phyloP scores from a whole-genome alignment of 2,797 vertebrate genomes.

The Eptatretus atami region DNA sequence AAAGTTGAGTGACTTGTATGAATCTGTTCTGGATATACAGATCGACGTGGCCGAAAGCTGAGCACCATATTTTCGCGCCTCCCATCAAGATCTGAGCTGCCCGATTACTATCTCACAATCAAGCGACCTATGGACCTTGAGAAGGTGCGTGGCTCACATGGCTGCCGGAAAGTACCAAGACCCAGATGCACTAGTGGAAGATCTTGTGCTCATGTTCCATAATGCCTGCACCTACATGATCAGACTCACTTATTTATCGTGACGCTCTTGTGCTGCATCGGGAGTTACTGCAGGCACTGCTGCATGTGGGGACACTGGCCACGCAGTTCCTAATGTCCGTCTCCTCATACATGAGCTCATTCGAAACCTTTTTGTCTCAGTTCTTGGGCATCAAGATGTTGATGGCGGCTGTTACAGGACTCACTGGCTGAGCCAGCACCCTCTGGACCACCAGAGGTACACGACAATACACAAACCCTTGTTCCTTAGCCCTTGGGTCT shows the following conservation, averaged over 20 bases:
- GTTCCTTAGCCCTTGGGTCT: no score
- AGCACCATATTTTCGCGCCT: constrained; percentile 89
- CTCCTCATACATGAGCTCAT: constrained; percentile 81
- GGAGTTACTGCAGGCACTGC: constrained; percentile 56
- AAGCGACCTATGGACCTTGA: constrained; percentile 95
- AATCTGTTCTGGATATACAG: constrained; percentile 80
- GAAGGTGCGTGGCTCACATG: constrained; percentile 80
- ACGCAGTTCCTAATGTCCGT: constrained; percentile 36
- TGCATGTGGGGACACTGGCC: background rate
- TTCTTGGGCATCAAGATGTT: constrained; percentile 84
- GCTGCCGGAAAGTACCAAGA: constrained; percentile 94
- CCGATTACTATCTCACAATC: constrained; percentile 84
- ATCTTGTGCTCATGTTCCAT: constrained; percentile 95
- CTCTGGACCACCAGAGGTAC: background rate
- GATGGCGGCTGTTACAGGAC: constrained; percentile 95
- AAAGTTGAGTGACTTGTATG: constrained; percentile 90
- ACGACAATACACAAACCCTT: no score
- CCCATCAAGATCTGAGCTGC: constrained; percentile 68
- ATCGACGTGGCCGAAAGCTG: constrained; percentile 65
- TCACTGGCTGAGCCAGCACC: constrained; percentile 20
- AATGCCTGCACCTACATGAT: constrained; percentile 89
- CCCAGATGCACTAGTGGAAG: constrained; percentile 76
- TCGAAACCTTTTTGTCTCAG: constrained; percentile 82
- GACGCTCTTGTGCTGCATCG: constrained; percentile 73
- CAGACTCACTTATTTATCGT: constrained; percentile 83